Percentiles rank a stretch among this genome's conserved stretches.
Evolutionary conservation across 2,888 invertebrate genomes (phyloP).

Genomic region (Yponomeuta evonymella): DNA sequence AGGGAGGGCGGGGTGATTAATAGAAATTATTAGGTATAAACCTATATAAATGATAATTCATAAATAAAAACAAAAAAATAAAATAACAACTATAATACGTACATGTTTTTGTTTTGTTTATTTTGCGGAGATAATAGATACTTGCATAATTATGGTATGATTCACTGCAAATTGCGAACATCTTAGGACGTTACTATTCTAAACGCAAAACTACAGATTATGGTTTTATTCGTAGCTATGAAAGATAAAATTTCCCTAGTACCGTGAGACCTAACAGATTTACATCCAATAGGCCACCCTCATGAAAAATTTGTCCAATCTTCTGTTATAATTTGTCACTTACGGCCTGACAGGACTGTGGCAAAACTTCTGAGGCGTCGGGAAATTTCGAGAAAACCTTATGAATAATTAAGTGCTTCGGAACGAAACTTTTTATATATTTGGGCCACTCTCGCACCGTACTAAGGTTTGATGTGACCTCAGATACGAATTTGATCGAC

Average conservation of each 20-base stretch:
- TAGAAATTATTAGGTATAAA: no score
- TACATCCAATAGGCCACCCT: neutral
- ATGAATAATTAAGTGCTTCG: conserved; percentile 69
- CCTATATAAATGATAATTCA: no score
- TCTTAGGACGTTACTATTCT: no score
- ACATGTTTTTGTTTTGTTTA: no score
- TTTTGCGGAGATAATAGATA: no score
- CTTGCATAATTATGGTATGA: no score
- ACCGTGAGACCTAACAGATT: neutral
- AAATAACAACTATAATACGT: no score
- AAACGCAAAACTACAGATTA: no score
- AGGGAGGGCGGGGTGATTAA: no score
- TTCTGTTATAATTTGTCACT: conserved; percentile 63
- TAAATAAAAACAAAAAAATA: no score
- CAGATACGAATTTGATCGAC: conserved; percentile 6
- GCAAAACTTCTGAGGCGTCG: conserved; percentile 41
- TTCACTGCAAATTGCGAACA: no score
- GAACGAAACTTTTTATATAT: conserved; percentile 51
- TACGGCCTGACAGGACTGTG: conserved; percentile 54
- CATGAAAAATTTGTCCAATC: conserved; percentile 41
- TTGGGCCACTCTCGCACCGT: conserved; percentile 35
- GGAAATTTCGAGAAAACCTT: conserved; percentile 58
- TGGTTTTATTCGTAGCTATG: neutral
- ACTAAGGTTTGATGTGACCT: conserved; percentile 30
- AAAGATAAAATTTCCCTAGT: neutral